These are phyloP conservation scores for Zoroaster sp. DNA, from an alignment of 53 echinoderm and acorn worm genomes.

Conservation along the genomic window DNA sequence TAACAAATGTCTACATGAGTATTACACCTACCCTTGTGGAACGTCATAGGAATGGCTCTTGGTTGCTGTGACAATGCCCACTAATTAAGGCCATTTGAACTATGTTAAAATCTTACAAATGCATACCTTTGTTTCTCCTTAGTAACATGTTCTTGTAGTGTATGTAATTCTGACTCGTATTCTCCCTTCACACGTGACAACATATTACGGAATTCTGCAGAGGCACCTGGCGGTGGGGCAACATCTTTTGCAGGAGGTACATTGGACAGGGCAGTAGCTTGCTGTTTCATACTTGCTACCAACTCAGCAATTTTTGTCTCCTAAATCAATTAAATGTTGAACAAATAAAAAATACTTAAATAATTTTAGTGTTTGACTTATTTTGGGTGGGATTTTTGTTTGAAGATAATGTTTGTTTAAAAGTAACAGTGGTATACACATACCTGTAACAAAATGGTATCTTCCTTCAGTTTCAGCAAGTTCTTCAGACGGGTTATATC, in stretches of 20 bases:
- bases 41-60: too few relatives aligned
- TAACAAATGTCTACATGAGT: too few relatives aligned
- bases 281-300: conserved; percentile 60
- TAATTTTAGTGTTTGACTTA: too few relatives aligned
- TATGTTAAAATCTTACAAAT: too few relatives aligned
- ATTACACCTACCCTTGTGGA: too few relatives aligned
- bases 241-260: conserved; percentile 53
- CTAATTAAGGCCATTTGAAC: neutral
- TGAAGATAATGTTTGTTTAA: neutral
- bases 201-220: conserved; percentile 66
- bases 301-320: conserved; percentile 75
- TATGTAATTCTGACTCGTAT: conserved; percentile 77
- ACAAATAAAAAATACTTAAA: too few relatives aligned
- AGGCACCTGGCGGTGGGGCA: conserved; percentile 48
- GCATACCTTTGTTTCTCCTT: conserved; percentile 88
- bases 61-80: neutral
- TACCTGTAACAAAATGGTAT: conserved; percentile 69
- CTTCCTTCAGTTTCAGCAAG: conserved; percentile 68
- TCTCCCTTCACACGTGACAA: conserved; percentile 78
- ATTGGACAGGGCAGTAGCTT: conserved; percentile 18
- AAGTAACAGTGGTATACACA: neutral
- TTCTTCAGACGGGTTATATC: conserved; percentile 68
- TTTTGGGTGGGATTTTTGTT: too few relatives aligned
- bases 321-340: conserved; percentile 38
- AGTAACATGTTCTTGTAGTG: conserved; percentile 65